phyloP scores from a whole-genome alignment of 2,888 invertebrate species.

The Apamea crenata region DNA sequence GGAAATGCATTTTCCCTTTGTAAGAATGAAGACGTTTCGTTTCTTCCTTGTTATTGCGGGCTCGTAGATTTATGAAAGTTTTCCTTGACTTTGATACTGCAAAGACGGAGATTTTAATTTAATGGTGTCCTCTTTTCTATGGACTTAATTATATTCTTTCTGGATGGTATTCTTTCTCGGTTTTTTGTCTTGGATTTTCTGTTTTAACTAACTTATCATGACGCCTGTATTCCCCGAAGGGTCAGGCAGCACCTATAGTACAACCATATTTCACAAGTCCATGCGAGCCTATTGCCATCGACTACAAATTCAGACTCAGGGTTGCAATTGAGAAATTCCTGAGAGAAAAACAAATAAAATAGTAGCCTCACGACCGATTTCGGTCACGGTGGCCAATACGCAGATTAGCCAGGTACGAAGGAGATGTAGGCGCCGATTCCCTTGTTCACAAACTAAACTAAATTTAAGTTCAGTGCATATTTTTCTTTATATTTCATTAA shows the following conservation, averaged over 20 bases:
- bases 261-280: background rate
- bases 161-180: background rate
- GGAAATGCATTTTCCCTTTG: slow-evolving; percentile 14
- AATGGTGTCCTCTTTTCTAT: background rate
- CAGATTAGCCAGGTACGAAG: too few species aligned
- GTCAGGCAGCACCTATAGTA: too few species aligned
- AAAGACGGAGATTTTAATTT: background rate
- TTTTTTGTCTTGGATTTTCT: background rate
- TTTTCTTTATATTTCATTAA: too few species aligned
- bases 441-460: too few species aligned
- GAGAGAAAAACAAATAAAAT: too few species aligned
- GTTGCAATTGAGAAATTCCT: background rate
- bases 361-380: too few species aligned
- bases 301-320: background rate
- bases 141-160: background rate
- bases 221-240: too few species aligned
- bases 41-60: background rate
- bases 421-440: too few species aligned
- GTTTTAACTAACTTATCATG: background rate
- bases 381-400: too few species aligned
- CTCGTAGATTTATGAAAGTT: background rate
- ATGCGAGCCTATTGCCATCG: background rate
- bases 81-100: background rate
- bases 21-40: background rate
- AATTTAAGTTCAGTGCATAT: too few species aligned